A percentile compares a stretch with the other conserved stretches of the same genome.
Evolutionary conservation across 2,113 vertebrate genomes (phyloP).

Genomic region (Sprattus sprattus): DNA sequence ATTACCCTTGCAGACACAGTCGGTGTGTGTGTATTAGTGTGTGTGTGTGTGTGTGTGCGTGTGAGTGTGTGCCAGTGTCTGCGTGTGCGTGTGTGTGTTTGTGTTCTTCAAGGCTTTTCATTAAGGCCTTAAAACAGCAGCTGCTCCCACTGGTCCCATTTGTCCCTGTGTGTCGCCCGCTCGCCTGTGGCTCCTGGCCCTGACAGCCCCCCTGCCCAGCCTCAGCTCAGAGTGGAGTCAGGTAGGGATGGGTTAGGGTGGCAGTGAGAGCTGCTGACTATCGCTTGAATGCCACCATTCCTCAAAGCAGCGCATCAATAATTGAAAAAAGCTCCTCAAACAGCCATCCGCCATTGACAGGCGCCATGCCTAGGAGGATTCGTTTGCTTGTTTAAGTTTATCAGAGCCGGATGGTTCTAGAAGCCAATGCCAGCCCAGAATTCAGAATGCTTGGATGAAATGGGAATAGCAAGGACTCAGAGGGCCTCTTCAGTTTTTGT

Average conservation of each 20-base stretch:
- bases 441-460: constrained; percentile 46
- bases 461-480: constrained; percentile 52
- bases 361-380: constrained; percentile 49
- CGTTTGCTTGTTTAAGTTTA: neutral
- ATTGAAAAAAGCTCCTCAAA: constrained; percentile 57
- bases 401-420: constrained; percentile 33
- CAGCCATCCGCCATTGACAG: constrained; percentile 50
- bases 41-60: neutral
- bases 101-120: constrained; percentile 23
- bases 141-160: constrained; percentile 9
- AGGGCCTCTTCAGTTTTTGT: constrained; percentile 38
- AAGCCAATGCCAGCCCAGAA: constrained; percentile 44
- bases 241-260: neutral
- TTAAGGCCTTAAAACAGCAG: constrained; percentile 29
- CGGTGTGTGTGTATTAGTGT: neutral
- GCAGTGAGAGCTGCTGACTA: constrained; percentile 7
- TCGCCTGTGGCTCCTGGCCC: neutral
- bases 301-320: constrained; percentile 37
- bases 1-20: neutral
- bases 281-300: neutral
- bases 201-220: neutral
- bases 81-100: neutral
- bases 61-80: neutral
- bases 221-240: neutral
- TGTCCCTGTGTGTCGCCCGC: neutral